These are phyloP conservation scores for Anthophora plumipes DNA, from an alignment of 2,888 invertebrate species.

Conservation along the genomic window DNA sequence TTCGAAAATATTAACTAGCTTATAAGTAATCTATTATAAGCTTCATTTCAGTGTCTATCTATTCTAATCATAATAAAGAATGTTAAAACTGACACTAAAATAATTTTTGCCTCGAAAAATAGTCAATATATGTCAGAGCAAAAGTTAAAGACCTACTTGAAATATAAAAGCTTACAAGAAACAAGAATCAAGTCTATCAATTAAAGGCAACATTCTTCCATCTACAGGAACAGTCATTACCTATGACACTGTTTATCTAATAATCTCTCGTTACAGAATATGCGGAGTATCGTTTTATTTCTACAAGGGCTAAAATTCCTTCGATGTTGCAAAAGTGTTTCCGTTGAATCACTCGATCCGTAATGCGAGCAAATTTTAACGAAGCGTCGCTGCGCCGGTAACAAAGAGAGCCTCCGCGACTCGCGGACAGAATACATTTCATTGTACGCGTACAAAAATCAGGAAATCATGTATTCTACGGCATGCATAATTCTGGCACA, in stretches of 20 bases:
- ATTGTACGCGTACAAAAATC: constrained; percentile 1
- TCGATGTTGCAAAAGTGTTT: neutral
- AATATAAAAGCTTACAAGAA: no score
- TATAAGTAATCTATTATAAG: no score
- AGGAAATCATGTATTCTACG: constrained; percentile 21
- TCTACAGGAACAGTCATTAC: no score
- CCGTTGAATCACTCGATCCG: neutral
- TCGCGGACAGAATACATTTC: neutral
- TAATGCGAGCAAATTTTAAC: constrained; percentile 10
- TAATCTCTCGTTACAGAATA: neutral
- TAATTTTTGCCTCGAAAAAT: no score
- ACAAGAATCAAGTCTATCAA: no score
- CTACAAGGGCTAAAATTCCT: neutral
- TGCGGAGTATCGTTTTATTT: neutral
- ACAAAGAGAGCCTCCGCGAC: neutral
- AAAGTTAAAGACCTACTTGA: no score
- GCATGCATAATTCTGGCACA: constrained; percentile 20
- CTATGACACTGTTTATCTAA: neutral
- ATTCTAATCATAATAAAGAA: no score
- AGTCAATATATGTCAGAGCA: no score
- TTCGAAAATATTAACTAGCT: no score
- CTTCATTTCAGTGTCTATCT: no score
- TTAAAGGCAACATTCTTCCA: no score
- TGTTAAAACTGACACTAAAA: no score
- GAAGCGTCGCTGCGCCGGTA: neutral